These are phyloP conservation scores for Bos taurus DNA, from an alignment of 2,113 vertebrate species.

Conservation along the genomic window ARS-UCD2.0 NC_037349.1:46260001-46260500, in stretches of 20 bases:
- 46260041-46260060: not conserved
- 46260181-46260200: not conserved
- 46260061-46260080: not conserved
- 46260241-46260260: conserved; percentile 49
- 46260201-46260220: not conserved
- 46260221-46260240: conserved; percentile 9
- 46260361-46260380: conserved; percentile 74
- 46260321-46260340: conserved; percentile 66
- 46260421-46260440: conserved; percentile 74
- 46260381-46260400: conserved; percentile 76
- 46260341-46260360: conserved; percentile 63
- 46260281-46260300: not conserved
- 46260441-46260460: conserved; percentile 75
- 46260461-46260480: conserved; percentile 76
- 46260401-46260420: conserved; percentile 77
- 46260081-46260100: not conserved
- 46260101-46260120: not conserved
- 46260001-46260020: not conserved
- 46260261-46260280: not conserved
- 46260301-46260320: conserved; percentile 56
- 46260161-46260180: not conserved
- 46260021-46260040: not conserved
- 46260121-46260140: not conserved
- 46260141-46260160: not conserved
- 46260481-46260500: conserved; percentile 78